phyloP scores from a whole-genome alignment of 2,888 invertebrate genomes.

The Hirtodrosophila duncani region DNA sequence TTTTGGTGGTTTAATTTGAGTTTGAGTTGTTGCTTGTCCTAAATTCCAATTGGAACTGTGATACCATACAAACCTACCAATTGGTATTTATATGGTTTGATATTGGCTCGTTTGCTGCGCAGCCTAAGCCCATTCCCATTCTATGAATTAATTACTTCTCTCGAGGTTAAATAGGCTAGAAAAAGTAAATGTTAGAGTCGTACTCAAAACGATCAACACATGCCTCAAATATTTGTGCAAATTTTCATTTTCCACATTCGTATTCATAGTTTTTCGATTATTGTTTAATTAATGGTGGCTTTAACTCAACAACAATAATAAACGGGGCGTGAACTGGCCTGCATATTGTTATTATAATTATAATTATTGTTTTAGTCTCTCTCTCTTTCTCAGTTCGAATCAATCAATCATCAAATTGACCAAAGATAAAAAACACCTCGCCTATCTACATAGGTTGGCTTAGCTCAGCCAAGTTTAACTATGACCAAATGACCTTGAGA shows the following conservation, averaged over 20 bases:
- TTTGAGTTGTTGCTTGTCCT: slow-evolving; percentile 29
- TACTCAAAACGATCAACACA: slow-evolving; percentile 24
- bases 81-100: slow-evolving; percentile 37
- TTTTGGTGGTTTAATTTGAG: slow-evolving; percentile 15
- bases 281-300: slow-evolving; percentile 55
- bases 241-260: slow-evolving; percentile 58
- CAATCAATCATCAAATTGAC: slow-evolving; percentile 66
- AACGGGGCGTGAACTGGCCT: slow-evolving; percentile 53
- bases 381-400: slow-evolving; percentile 11
- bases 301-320: slow-evolving; percentile 27
- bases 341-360: slow-evolving; percentile 11
- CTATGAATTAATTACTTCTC: slow-evolving; percentile 41
- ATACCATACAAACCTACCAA: slow-evolving; percentile 20
- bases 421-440: slow-evolving; percentile 16
- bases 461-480: slow-evolving; percentile 33
- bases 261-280: slow-evolving; percentile 31
- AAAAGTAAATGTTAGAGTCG: slow-evolving; percentile 41
- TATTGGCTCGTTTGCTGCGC: too few relatives aligned
- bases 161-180: slow-evolving; percentile 62
- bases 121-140: slow-evolving; percentile 37
- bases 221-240: slow-evolving; percentile 56
- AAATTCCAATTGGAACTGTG: slow-evolving; percentile 45
- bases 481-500: slow-evolving; percentile 55
- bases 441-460: slow-evolving; percentile 48
- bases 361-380: slow-evolving; percentile 7